A percentile compares a stretch with the other conserved stretches of the same genome.
These are phyloP conservation scores for Aspidiotus rigidus DNA, from an alignment of 2,888 invertebrate genomes.

Conservation along the genomic window DNA sequence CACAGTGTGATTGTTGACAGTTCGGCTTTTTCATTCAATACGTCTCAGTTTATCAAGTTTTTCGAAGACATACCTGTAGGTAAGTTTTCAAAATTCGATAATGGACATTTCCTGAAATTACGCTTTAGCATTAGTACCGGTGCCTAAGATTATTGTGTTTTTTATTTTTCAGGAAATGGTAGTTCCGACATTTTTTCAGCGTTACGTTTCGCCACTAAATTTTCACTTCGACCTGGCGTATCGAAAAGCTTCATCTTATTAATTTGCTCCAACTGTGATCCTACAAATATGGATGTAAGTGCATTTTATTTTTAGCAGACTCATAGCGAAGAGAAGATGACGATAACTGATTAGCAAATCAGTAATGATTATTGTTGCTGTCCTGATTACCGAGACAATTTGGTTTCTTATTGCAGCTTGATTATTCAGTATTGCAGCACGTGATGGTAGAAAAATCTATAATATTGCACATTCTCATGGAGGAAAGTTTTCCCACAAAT, in stretches of 20 bases:
- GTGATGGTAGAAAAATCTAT: conserved; percentile 71
- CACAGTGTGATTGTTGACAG: conserved; percentile 64
- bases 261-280: conserved; percentile 67
- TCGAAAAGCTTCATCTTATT: conserved; percentile 72
- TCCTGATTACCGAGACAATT: too few species aligned
- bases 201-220: conserved; percentile 58
- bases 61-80: conserved; percentile 62
- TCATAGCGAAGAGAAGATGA: too few species aligned
- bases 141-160: background rate
- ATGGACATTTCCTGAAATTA: background rate
- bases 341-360: too few species aligned
- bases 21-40: conserved; percentile 55
- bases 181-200: conserved; percentile 66
- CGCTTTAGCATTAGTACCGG: background rate
- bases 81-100: conserved; percentile 39
- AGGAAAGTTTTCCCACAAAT: conserved; percentile 64
- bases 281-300: conserved; percentile 57
- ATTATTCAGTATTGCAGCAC: conserved; percentile 73
- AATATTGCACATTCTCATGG: conserved; percentile 71
- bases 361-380: too few species aligned
- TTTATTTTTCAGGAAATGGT: conserved; percentile 45
- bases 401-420: conserved; percentile 50
- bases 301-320: background rate
- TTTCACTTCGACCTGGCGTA: conserved; percentile 73
- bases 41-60: conserved; percentile 54